Evolutionary conservation across 1,140 invertebrate species (phyloP).

Genomic region (Acromyrmex charruanus): DNA sequence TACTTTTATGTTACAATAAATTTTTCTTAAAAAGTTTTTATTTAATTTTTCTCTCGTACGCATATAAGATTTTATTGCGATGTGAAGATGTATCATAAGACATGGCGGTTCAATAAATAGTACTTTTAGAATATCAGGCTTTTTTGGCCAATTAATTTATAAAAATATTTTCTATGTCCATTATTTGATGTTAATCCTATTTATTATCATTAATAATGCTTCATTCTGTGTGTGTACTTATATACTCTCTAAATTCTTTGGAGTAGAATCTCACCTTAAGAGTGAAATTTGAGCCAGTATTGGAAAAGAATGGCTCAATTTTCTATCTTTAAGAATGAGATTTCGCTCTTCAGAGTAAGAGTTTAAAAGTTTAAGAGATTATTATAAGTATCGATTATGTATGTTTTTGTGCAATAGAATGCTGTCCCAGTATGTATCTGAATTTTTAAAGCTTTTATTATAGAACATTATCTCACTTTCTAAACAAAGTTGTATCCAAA

Average conservation of each 20-base stretch:
- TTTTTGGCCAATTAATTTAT: neutral
- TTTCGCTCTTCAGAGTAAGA: too few species aligned
- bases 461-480: neutral
- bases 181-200: neutral
- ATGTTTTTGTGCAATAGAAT: neutral
- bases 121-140: neutral
- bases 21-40: neutral
- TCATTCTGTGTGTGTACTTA: too few species aligned
- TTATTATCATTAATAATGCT: neutral
- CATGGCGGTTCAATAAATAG: neutral
- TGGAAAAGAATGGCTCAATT: too few species aligned
- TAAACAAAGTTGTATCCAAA: neutral
- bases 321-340: too few species aligned
- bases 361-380: too few species aligned
- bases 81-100: neutral
- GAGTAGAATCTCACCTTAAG: too few species aligned
- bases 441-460: conserved; percentile 3
- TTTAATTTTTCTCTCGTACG: neutral
- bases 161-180: neutral
- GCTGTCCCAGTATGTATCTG: neutral
- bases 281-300: too few species aligned
- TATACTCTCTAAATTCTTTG: too few species aligned
- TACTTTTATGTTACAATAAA: neutral
- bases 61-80: neutral
- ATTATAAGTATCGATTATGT: neutral